phyloP scores from a whole-genome alignment of 1,140 invertebrate species.

The Octopus sinensis region DNA sequence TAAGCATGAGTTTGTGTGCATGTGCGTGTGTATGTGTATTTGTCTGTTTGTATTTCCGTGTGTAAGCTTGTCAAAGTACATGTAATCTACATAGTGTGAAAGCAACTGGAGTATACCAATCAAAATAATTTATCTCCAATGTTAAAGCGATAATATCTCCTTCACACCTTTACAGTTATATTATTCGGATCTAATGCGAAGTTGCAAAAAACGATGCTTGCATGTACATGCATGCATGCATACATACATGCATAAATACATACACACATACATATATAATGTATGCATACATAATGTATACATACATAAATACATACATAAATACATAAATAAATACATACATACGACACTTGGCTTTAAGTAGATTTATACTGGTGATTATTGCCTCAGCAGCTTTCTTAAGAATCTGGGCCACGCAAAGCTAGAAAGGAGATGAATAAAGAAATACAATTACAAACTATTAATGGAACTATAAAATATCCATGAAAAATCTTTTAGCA shows the following conservation, averaged over 20 bases:
- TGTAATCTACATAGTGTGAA: background rate
- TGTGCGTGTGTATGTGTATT: background rate
- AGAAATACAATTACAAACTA: too few species aligned
- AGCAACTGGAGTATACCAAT: background rate
- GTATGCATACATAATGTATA: background rate
- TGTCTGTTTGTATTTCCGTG: background rate
- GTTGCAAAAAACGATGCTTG: background rate
- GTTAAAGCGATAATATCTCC: background rate
- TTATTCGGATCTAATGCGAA: background rate
- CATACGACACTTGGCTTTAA: too few species aligned
- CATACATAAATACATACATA: background rate
- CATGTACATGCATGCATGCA: background rate
- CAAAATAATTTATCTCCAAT: background rate
- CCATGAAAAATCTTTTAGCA: too few species aligned
- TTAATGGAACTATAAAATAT: too few species aligned
- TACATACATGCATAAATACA: background rate
- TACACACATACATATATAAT: background rate
- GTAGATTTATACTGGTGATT: too few species aligned
- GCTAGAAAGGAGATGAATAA: too few species aligned
- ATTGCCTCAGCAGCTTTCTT: too few species aligned
- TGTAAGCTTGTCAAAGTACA: background rate
- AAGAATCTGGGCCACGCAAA: too few species aligned
- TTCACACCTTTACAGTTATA: background rate
- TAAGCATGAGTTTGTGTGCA: background rate
- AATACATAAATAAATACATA: background rate